Evolutionary conservation across 2,888 invertebrate genomes (phyloP), one percentile per base, ranked within the genome.

Genomic region (Drosophila subsilvestris): DNA sequence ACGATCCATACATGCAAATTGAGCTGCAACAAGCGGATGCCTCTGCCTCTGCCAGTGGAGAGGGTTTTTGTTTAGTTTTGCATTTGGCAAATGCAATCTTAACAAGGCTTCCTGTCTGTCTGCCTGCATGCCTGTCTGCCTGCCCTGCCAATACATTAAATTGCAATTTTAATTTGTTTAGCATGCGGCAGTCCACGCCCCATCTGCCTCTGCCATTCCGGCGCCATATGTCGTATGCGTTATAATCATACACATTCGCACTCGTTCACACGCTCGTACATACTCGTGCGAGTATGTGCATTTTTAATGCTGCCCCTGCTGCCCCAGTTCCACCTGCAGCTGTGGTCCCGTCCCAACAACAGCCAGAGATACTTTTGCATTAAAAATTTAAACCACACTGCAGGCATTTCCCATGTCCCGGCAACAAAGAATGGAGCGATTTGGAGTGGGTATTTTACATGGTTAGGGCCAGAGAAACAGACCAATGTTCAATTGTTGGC

Each of bases 361-460:
- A 70, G 71, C 70, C 80, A 79, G 82, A 85, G 82, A 85, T 85
- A 79, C 85, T 79, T 79, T 75, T 20, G 65, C 74, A 84, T 84
- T 84, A 87, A 87, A 81, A 82, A 84, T 85, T 88, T 74, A 88
- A 83, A 78, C 76, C 80, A 78, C 74, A 87, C 74, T 85, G 80
- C 80, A 83, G 83, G 37, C 54, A 32, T 67, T 68, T 50, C 72
- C 50, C 37, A 32, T 67, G 70, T 50, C 72, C 50, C 37, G 63
- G 63, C 45, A 57, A 55, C 63, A 82, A 75, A 37, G 37, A 37
- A n/a, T 6, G 37, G 14, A 7, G 73, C 20, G 29, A 65, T 32
- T 42, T 48, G 32, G 29, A 58, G 63, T 66, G 42, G 65, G 18
- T 48, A 42, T 65, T 17, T 53, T 20, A 25, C 43, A 12, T 18